phyloP scores from a whole-genome alignment of 2,888 invertebrate genomes.

The Amphimallon solstitiale region DNA sequence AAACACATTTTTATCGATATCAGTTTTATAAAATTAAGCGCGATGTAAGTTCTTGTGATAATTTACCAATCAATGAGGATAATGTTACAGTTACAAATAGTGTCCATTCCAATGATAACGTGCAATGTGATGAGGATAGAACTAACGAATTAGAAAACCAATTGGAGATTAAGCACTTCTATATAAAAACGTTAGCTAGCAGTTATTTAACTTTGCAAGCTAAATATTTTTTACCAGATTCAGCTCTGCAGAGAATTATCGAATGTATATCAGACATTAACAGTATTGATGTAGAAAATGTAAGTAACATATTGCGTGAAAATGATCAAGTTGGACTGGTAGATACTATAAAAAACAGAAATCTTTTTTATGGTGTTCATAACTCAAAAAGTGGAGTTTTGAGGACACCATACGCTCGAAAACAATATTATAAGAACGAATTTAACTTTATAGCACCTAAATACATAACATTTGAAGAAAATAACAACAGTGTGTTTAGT shows the following conservation, averaged over 20 bases:
- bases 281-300: not conserved
- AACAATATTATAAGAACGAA: not conserved
- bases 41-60: too few species aligned
- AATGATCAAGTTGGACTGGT: not conserved
- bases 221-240: not conserved
- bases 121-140: too few species aligned
- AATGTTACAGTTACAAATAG: too few species aligned
- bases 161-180: too few species aligned
- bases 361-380: not conserved
- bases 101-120: too few species aligned
- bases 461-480: not conserved
- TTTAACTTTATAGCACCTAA: constrained; percentile 17
- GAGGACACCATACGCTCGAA: not conserved
- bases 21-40: too few species aligned
- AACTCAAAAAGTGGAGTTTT: not conserved
- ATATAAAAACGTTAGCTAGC: too few species aligned
- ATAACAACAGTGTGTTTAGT: not conserved
- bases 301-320: not conserved
- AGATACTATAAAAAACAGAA: not conserved
- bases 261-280: not conserved
- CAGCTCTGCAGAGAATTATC: not conserved
- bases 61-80: too few species aligned
- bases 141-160: too few species aligned
- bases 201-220: too few species aligned
- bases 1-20: too few species aligned